phyloP scores from a whole-genome alignment of 2,113 vertebrate species.

The Pygoscelis antarcticus region DNA sequence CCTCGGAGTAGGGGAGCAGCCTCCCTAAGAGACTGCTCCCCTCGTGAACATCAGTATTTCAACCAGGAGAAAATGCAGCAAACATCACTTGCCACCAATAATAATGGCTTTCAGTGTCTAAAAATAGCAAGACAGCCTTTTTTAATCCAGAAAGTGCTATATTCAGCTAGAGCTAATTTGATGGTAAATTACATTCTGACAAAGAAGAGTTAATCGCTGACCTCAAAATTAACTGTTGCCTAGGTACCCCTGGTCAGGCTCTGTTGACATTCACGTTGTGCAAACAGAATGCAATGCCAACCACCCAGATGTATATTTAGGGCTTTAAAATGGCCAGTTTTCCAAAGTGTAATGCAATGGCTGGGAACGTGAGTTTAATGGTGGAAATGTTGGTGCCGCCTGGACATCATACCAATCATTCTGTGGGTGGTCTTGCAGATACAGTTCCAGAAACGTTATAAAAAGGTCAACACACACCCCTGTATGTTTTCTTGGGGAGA shows the following conservation, averaged over 20 bases:
- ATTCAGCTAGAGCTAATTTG: constrained; percentile 26
- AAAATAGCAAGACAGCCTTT: constrained; percentile 8
- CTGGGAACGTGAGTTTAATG: neutral
- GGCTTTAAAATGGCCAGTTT: neutral
- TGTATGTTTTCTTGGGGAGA: neutral
- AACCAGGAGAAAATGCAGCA: neutral
- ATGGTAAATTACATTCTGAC: constrained; percentile 26
- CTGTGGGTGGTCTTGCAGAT: neutral
- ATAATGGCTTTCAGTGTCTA: neutral
- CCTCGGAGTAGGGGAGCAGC: neutral
- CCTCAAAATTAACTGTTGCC: constrained; percentile 69
- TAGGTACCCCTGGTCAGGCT: constrained; percentile 26
- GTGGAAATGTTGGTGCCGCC: neutral
- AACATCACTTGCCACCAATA: neutral
- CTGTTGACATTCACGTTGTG: constrained; percentile 57
- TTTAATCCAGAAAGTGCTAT: constrained; percentile 3
- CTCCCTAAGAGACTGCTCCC: neutral
- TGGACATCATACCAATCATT: neutral
- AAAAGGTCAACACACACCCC: neutral
- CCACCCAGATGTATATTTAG: neutral
- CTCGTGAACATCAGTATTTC: neutral
- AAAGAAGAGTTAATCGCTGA: constrained; percentile 69
- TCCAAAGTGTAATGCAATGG: neutral
- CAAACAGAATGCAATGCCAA: constrained; percentile 38
- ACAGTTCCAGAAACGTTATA: fast-evolving